phyloP scores from a whole-genome alignment of 1,140 invertebrate genomes.

The Rhagoletis zephyria region DNA sequence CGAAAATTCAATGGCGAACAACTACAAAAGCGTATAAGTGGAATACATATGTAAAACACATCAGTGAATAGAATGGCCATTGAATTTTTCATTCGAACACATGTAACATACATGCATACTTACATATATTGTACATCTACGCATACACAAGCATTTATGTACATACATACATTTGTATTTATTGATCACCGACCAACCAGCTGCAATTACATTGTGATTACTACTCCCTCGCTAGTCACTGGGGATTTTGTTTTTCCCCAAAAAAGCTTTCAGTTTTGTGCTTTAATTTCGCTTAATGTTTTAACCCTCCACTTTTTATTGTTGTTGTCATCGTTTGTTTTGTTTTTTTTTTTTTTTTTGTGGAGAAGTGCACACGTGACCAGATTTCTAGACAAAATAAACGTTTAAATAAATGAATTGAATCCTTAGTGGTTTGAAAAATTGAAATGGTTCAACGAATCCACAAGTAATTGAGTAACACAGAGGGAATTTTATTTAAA shows the following conservation, averaged over 20 bases:
- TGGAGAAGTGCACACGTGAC: conserved; percentile 1
- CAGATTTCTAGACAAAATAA: not conserved
- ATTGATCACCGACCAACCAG: not conserved
- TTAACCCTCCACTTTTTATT: conserved; percentile 10
- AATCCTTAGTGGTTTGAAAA: conserved; percentile 5
- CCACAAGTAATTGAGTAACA: too few species aligned
- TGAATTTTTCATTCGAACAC: not conserved
- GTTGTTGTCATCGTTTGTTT: not conserved
- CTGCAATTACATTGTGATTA: not conserved
- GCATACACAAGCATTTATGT: not conserved
- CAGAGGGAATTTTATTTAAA: not conserved
- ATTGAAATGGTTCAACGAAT: not conserved
- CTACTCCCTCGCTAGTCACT: not conserved
- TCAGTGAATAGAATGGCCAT: not conserved
- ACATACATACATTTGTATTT: not conserved
- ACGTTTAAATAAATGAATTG: not conserved
- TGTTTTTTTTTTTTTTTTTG: not conserved
- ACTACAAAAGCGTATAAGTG: not conserved
- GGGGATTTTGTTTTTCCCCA: not conserved
- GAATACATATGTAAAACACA: not conserved
- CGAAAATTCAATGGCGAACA: not conserved
- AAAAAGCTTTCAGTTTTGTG: not conserved
- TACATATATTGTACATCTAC: not conserved
- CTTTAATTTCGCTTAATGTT: conserved; percentile 39
- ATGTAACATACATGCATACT: too few species aligned